Conservation (phyloP, 2,888 invertebrate species). For the Acronicta leporina region DNA sequence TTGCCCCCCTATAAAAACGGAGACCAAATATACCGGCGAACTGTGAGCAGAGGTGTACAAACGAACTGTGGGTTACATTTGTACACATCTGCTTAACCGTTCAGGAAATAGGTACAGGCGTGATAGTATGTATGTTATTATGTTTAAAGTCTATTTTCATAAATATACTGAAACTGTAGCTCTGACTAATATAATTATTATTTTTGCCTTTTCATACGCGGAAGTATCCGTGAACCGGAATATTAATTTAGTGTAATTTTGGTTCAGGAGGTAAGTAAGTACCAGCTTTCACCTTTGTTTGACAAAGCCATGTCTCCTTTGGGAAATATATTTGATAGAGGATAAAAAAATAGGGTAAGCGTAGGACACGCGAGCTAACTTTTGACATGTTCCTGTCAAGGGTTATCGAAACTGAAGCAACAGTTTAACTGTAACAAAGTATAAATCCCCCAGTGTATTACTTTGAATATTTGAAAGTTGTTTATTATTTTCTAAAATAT, state of each 20-base stretch:
- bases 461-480: constrained; percentile 6
- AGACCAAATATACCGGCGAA: no score
- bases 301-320: constrained; percentile 15
- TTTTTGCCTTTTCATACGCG: constrained; percentile 4
- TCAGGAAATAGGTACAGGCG: no score
- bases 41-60: no score
- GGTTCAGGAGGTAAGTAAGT: not conserved
- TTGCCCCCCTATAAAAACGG: no score
- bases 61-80: no score
- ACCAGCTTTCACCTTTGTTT: not conserved
- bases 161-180: constrained; percentile 22
- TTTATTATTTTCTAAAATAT: not conserved
- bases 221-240: not conserved
- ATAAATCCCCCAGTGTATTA: constrained; percentile 9
- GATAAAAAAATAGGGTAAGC: constrained; percentile 13
- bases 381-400: constrained; percentile 24
- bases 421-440: constrained; percentile 12
- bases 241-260: constrained; percentile 1
- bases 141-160: constrained; percentile 47
- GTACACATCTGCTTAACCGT: no score
- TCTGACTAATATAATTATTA: no score
- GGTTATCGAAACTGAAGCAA: constrained; percentile 21
- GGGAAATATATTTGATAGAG: constrained; percentile 18
- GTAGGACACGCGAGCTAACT: constrained; percentile 17
- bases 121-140: not conserved